Evolutionary conservation across 2,113 vertebrate genomes (phyloP), one percentile per base, ranked within the genome.

Genomic region (Notarius lentiginosus): DNA sequence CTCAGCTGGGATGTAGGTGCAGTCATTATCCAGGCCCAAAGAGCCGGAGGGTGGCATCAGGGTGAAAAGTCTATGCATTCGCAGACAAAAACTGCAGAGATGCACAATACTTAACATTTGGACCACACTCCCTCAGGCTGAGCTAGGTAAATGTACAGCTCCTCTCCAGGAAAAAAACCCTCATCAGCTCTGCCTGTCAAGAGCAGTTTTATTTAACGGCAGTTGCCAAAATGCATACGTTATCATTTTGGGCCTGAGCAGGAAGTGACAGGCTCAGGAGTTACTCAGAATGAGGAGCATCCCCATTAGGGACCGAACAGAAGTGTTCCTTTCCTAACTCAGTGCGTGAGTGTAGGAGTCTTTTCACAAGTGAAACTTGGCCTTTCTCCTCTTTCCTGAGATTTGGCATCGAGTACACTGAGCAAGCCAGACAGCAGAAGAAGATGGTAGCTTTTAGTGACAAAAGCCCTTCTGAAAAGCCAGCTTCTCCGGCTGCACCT

Each of bases 401-500:
- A 86, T 86, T 86, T 89, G 88, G 84, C 90, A 86, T 41, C 15
- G 68, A 81, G 81, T 47, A 80, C 30, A 73, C 56, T 30, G 83
- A 63, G 20, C 87, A 79, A 84, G 89, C 83, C 86, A 84, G 86
- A 63, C 66, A 55, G 88, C 83, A 86, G 66, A 63, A 87, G 63
- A 86, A 86, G 84, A 60, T 30, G 47, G 68, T 88, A 89, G 79
- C 68, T n/a, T 88, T 85, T 84, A 77, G 83, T 66, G 75, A 89
- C 86, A 87, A 87, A 88, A 86, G 73, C 53, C 82, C 84, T 84
- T 89, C 85, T 81, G 85, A 91, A 88, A 91, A 72, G 65, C 86
- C 85, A 80, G 86, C 85, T 85, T 58, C 77, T 79, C 79, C 72
- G 66, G 63, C 85, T 89, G 90, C 91, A 92, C 90, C 91, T 92